Base-by-base conservation (phyloP, 2,113 vertebrate species). In the Takifugu flavidus region DNA sequence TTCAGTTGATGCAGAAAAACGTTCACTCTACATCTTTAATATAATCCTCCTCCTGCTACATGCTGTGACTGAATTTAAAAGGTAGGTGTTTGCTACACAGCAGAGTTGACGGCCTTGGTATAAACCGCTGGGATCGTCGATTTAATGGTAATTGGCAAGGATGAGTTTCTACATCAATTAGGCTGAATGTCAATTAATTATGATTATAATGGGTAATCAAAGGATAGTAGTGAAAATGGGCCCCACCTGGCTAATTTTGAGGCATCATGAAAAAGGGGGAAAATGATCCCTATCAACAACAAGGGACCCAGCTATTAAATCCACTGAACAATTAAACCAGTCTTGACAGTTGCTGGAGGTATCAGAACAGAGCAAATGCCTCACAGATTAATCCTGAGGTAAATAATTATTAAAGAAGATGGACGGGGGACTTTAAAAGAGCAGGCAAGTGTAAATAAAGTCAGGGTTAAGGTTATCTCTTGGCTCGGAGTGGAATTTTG, bases 331-430 rank as follows among this genome's bases (percentile, higher is more conserved):
- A 83, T 64, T 51, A 66, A 58, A 82, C 56, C 62, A 58, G 50
- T 54, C 61, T 60, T 45, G 49, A 71, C 49, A 80, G 62, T 62
- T 54, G 71, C 62, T 74, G 29, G 56, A 74, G 25, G 60, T 62
- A 79, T 78, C 65, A 76, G 77, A 82, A 58, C 59, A 72, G 45
- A 42, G 63, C 58, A 70, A 77, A 88, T 62, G 64, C 74, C 70
- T 72, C 66, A 59, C 49, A 73, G 86, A 82, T 84, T 74, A 88
- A 88, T 79, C 80, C 70, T 65, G 55, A 73, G 57, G 65, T 31
- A 25, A 52, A 66, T 53, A 62, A 29, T 68, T 62, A 73, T 74
- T 70, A 72, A 52, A 56, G 55, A 45, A 42, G 60, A 75, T 34
- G 28, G 47, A 61, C 43, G 13, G 39, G 15, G 46, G 49, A 72